A percentile compares a stretch with the other conserved stretches of the same genome.
Conservation (phyloP, 2,113 vertebrate species). For the Albula glossodonta region DNA sequence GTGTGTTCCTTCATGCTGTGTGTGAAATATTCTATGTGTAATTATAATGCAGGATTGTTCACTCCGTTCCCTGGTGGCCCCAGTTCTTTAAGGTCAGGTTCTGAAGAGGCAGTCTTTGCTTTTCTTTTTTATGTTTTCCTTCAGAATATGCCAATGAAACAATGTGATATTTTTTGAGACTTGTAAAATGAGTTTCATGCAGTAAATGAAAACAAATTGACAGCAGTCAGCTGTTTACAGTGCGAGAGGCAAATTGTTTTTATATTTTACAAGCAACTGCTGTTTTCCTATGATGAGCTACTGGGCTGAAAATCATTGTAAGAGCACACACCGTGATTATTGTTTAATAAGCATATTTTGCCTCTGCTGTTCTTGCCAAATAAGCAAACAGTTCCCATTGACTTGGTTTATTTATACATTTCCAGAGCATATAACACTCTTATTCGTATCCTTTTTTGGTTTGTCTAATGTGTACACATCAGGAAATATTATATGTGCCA, state of each 20-base stretch:
- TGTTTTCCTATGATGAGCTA: conserved; percentile 82
- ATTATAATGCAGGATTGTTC: conserved; percentile 78
- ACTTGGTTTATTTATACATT: conserved; percentile 85
- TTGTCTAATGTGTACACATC: not conserved
- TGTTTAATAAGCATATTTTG: conserved; percentile 87
- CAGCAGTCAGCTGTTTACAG: conserved; percentile 81
- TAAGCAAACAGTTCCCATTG: conserved; percentile 82
- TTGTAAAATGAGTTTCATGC: conserved; percentile 72
- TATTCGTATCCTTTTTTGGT: conserved; percentile 73
- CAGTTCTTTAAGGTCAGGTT: conserved; percentile 76
- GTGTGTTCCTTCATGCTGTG: not conserved
- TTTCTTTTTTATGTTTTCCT: conserved; percentile 85
- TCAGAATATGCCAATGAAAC: conserved; percentile 87
- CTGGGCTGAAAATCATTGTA: conserved; percentile 78
- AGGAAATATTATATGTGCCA: not conserved
- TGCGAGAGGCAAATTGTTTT: conserved; percentile 74
- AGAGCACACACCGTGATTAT: conserved; percentile 80
- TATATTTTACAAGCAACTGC: conserved; percentile 78
- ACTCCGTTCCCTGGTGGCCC: conserved; percentile 82
- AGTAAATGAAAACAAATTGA: conserved; percentile 63
- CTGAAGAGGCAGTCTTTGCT: conserved; percentile 81
- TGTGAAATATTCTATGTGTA: not conserved
- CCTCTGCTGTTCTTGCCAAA: conserved; percentile 78
- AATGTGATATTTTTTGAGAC: conserved; percentile 80
- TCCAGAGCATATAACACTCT: conserved; percentile 80